phyloP scores from a whole-genome alignment of 2,888 invertebrate genomes.

The Harpalus rubripes region DNA sequence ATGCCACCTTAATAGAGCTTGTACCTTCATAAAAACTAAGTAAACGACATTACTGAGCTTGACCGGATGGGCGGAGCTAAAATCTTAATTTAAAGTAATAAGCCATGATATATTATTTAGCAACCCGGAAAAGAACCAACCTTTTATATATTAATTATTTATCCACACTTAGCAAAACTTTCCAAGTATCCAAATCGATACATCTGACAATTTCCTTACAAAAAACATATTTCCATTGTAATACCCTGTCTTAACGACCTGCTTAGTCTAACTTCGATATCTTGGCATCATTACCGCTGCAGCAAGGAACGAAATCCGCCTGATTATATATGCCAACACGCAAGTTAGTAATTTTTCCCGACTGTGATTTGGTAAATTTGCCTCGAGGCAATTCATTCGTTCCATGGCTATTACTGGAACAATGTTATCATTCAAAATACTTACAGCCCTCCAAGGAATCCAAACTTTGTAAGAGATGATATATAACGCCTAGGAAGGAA shows the following conservation, averaged over 20 bases:
- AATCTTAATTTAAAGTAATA: too few relatives aligned
- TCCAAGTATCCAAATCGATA: too few relatives aligned
- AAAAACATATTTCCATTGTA: neutral
- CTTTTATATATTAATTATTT: too few relatives aligned
- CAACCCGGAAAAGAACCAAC: too few relatives aligned
- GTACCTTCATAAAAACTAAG: too few relatives aligned
- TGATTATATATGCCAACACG: constrained; percentile 40
- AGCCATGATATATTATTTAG: too few relatives aligned
- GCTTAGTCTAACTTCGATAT: neutral
- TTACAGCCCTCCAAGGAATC: constrained; percentile 22
- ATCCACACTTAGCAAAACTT: too few relatives aligned
- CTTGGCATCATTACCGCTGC: neutral
- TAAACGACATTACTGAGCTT: too few relatives aligned
- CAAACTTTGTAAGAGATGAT: constrained; percentile 28
- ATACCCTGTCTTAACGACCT: neutral
- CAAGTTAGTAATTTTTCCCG: constrained; percentile 15
- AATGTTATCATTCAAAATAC: constrained; percentile 58
- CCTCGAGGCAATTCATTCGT: neutral
- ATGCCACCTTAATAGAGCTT: too few relatives aligned
- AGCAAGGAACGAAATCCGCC: neutral
- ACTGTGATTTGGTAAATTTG: constrained; percentile 27
- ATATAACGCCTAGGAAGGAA: neutral
- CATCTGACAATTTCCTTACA: too few relatives aligned
- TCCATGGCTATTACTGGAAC: constrained; percentile 20
- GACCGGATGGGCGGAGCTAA: too few relatives aligned